A percentile compares a stretch with the other conserved stretches of the same genome.
Conservation (phyloP, 2,888 invertebrate genomes). For the Anarsia innoxiella region DNA sequence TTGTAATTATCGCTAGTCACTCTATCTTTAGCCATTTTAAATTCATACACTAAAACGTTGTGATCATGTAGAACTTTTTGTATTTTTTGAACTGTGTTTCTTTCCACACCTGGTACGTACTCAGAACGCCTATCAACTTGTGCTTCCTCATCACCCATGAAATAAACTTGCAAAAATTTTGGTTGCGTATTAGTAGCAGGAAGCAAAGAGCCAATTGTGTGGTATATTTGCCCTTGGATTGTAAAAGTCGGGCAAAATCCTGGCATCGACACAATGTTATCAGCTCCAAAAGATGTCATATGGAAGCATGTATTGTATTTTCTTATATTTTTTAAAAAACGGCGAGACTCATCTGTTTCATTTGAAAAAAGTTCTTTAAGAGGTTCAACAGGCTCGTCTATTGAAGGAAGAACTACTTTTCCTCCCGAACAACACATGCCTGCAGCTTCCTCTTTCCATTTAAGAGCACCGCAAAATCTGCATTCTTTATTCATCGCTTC, state of each 20-base stretch:
- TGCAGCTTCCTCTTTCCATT: slow-evolving; percentile 19
- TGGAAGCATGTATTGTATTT: slow-evolving; percentile 23
- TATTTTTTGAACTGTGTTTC: slow-evolving; percentile 15
- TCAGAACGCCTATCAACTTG: slow-evolving; percentile 13
- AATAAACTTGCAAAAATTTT: slow-evolving; percentile 18
- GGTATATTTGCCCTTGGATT: slow-evolving; percentile 19
- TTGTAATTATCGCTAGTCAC: slow-evolving; percentile 19
- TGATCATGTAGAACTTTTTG: slow-evolving; percentile 24
- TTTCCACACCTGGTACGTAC: slow-evolving; percentile 8
- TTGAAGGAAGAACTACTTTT: slow-evolving; percentile 15
- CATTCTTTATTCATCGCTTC: slow-evolving; percentile 14
- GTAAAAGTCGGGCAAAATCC: slow-evolving; percentile 20
- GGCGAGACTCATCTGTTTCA: slow-evolving; percentile 14
- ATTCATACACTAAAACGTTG: slow-evolving; percentile 21
- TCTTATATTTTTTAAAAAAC: slow-evolving; percentile 16
- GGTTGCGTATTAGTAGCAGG: slow-evolving; percentile 11
- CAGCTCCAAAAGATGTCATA: slow-evolving; percentile 26
- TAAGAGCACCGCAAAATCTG: slow-evolving; percentile 13
- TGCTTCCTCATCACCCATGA: slow-evolving; percentile 16
- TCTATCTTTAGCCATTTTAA: slow-evolving; percentile 17
- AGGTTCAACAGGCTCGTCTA: slow-evolving; percentile 18
- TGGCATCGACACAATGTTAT: slow-evolving; percentile 18
- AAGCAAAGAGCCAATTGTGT: slow-evolving; percentile 17
- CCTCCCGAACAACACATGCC: slow-evolving; percentile 24
- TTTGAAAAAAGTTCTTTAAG: slow-evolving; percentile 16